phyloP scores from a whole-genome alignment of 2,888 invertebrate genomes.

The Platerodrilus igneus region DNA sequence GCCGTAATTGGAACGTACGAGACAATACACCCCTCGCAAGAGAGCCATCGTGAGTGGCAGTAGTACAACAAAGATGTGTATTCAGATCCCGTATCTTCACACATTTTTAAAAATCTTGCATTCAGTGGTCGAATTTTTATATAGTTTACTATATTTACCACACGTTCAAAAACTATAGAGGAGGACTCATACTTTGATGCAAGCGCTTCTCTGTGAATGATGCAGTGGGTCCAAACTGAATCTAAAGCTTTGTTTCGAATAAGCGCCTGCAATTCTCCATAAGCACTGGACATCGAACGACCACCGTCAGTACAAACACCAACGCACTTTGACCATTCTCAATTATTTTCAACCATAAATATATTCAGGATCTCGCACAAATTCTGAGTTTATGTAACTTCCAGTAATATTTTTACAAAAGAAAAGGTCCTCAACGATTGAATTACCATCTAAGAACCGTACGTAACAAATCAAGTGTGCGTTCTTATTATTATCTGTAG shows the following conservation, averaged over 20 bases:
- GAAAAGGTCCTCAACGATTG: constrained; percentile 13
- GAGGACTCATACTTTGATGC: neutral
- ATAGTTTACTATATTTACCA: constrained; percentile 7
- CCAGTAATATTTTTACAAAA: constrained; percentile 13
- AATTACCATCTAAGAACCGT: constrained; percentile 9
- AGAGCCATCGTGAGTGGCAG: constrained; percentile 18
- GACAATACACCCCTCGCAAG: constrained; percentile 17
- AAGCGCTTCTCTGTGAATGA: too few relatives aligned
- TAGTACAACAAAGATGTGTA: constrained; percentile 9
- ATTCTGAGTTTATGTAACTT: too few relatives aligned
- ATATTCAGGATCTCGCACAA: constrained; percentile 24
- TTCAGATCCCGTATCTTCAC: constrained; percentile 9
- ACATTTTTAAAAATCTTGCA: too few relatives aligned
- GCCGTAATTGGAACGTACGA: constrained; percentile 16
- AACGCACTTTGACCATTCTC: too few relatives aligned
- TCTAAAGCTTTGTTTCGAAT: constrained; percentile 21
- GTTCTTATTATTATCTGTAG: constrained; percentile 13
- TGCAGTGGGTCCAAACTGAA: constrained; percentile 21
- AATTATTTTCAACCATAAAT: constrained; percentile 20
- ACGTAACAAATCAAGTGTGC: constrained; percentile 15
- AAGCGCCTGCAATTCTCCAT: constrained; percentile 15
- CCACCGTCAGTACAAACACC: too few relatives aligned
- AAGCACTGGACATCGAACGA: too few relatives aligned
- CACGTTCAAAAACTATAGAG: constrained; percentile 1
- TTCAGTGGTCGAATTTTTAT: constrained; percentile 6